A percentile compares a stretch with the other conserved stretches of the same genome.
These are phyloP conservation scores for Euplexia lucipara DNA, from an alignment of 2,888 invertebrate species.

Conservation along the genomic window DNA sequence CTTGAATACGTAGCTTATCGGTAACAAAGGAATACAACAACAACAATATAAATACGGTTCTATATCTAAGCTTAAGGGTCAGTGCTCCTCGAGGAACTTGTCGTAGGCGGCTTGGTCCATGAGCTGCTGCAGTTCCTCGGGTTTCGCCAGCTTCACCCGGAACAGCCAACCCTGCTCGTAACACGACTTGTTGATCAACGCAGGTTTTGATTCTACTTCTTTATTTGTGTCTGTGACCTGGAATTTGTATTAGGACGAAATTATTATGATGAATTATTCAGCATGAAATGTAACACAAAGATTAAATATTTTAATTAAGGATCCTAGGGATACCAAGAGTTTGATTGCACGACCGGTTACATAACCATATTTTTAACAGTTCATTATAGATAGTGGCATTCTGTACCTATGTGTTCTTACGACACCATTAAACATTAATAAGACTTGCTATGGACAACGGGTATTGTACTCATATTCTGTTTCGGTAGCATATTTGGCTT, in stretches of 20 bases:
- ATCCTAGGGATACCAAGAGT: too few relatives aligned
- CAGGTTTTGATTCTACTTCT: slow-evolving; percentile 93
- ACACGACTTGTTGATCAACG: slow-evolving; percentile 95
- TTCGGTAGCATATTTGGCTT: too few relatives aligned
- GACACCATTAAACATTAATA: too few relatives aligned
- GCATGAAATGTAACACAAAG: slow-evolving; percentile 4
- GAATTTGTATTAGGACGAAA: background rate
- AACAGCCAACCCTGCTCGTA: slow-evolving; percentile 97
- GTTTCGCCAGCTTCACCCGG: slow-evolving; percentile 93
- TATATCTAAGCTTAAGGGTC: slow-evolving; percentile 57
- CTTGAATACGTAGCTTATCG: slow-evolving; percentile 5
- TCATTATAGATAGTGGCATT: too few relatives aligned
- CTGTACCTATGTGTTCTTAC: too few relatives aligned
- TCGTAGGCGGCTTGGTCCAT: slow-evolving; percentile 95
- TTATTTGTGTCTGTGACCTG: slow-evolving; percentile 94
- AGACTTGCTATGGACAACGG: too few relatives aligned
- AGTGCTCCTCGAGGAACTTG: slow-evolving; percentile 88
- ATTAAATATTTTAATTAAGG: too few relatives aligned
- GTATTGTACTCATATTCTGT: too few relatives aligned
- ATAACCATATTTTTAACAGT: too few relatives aligned
- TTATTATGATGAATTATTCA: background rate
- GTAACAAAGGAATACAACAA: slow-evolving; percentile 39
- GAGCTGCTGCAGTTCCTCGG: slow-evolving; percentile 92
- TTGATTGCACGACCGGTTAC: too few relatives aligned
- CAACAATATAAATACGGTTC: slow-evolving; percentile 59